Evolutionary conservation across 2,113 vertebrate species (phyloP).

Genomic region (Channa maculata): DNA sequence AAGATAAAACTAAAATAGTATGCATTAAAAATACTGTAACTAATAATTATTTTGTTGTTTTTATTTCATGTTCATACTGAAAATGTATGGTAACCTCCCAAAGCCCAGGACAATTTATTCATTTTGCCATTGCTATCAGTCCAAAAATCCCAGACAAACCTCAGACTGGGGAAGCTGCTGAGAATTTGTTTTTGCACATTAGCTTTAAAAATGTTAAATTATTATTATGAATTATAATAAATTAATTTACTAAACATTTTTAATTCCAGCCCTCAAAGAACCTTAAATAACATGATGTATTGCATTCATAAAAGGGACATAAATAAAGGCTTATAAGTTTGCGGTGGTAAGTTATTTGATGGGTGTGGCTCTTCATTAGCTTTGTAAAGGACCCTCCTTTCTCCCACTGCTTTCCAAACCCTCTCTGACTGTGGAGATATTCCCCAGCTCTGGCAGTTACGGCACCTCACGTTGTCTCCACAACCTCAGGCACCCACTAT

Average conservation of each 20-base stretch:
- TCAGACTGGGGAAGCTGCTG: too few species aligned
- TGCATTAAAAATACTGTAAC: too few species aligned
- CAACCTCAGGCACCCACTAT: slow-evolving; percentile 28
- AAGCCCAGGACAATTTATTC: too few species aligned
- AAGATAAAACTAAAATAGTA: too few species aligned
- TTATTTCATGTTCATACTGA: too few species aligned
- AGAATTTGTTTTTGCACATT: too few species aligned
- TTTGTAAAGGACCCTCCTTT: slow-evolving; percentile 51
- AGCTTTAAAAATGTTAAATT: too few species aligned
- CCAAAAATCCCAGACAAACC: too few species aligned
- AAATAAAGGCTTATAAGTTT: slow-evolving; percentile 3
- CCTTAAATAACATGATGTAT: neutral
- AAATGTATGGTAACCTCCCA: too few species aligned
- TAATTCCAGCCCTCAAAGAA: neutral
- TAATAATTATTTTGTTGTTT: too few species aligned
- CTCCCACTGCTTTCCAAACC: slow-evolving; percentile 9
- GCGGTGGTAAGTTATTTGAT: slow-evolving; percentile 22
- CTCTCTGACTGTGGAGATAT: slow-evolving; percentile 19
- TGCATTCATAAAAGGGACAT: neutral
- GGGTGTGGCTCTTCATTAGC: slow-evolving; percentile 63
- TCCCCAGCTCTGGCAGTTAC: slow-evolving; percentile 4
- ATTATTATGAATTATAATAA: neutral
- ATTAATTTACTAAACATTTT: neutral
- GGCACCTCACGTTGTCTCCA: slow-evolving; percentile 24
- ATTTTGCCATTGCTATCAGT: too few species aligned